Evolutionary conservation across 1,140 invertebrate genomes (phyloP).

Genomic region (Helicoverpa zea): DNA sequence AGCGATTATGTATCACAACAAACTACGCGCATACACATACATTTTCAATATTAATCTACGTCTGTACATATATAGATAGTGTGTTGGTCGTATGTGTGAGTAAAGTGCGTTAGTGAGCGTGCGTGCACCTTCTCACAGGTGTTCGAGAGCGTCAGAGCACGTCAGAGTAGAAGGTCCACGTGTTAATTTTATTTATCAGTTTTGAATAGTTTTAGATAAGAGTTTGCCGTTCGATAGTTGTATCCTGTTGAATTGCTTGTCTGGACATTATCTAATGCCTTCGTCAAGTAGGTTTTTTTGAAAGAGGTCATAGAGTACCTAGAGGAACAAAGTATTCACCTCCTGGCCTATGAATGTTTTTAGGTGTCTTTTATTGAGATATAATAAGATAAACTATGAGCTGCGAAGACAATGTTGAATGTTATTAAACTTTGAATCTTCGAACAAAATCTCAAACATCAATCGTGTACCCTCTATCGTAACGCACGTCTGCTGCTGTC

Average conservation of each 20-base stretch:
- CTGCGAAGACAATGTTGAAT: too few species aligned
- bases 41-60: neutral
- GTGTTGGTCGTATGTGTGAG: neutral
- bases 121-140: constrained; percentile 59
- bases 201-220: neutral
- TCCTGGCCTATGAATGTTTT: too few species aligned
- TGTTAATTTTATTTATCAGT: constrained; percentile 11
- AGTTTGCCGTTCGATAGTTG: too few species aligned
- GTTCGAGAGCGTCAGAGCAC: constrained; percentile 59
- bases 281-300: too few species aligned
- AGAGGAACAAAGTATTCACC: too few species aligned
- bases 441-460: neutral
- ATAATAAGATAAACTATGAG: too few species aligned
- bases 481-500: constrained; percentile 62
- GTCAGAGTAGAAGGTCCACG: constrained; percentile 51
- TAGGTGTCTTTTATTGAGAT: too few species aligned
- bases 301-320: too few species aligned
- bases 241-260: too few species aligned
- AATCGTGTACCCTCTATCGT: constrained; percentile 38
- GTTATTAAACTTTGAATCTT: too few species aligned
- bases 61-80: neutral
- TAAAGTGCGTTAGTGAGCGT: neutral
- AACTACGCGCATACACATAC: constrained; percentile 10
- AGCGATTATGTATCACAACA: constrained; percentile 37
- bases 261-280: too few species aligned